These are phyloP conservation scores for Oreocharis arfaki DNA, from an alignment of 2,113 vertebrate genomes.

Conservation along the genomic window DNA sequence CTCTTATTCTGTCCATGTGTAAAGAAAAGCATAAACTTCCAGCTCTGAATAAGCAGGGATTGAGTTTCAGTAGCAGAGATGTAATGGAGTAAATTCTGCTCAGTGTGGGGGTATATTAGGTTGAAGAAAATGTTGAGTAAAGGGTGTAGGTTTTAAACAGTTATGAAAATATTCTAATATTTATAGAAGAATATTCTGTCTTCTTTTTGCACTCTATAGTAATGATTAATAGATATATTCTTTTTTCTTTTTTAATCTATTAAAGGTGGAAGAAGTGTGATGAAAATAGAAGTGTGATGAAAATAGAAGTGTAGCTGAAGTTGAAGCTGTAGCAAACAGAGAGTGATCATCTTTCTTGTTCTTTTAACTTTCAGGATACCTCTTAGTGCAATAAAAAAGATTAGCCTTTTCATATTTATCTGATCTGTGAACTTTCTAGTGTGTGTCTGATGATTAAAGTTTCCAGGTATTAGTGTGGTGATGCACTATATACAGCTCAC, in stretches of 20 bases:
- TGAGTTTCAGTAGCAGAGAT: neutral
- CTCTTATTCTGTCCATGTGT: neutral
- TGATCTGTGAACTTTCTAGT: neutral
- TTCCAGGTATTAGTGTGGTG: neutral
- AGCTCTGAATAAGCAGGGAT: neutral
- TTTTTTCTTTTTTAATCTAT: neutral
- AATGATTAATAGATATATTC: neutral
- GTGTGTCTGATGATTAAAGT: neutral
- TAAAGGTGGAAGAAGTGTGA: neutral
- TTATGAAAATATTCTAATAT: neutral
- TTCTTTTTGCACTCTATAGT: neutral
- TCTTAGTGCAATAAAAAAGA: neutral
- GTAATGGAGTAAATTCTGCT: neutral
- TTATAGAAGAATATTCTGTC: neutral
- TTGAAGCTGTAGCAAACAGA: neutral
- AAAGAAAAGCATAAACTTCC: neutral
- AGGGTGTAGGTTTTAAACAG: neutral
- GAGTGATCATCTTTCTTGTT: neutral
- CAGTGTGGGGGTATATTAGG: neutral
- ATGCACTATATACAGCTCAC: neutral
- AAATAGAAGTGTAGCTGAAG: neutral
- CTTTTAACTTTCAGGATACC: neutral
- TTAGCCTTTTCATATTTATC: neutral
- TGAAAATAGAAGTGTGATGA: neutral
- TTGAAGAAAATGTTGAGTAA: neutral